Base-by-base conservation (phyloP, 2,797 vertebrate genomes). In the Muraenolepis orangiensis region DNA sequence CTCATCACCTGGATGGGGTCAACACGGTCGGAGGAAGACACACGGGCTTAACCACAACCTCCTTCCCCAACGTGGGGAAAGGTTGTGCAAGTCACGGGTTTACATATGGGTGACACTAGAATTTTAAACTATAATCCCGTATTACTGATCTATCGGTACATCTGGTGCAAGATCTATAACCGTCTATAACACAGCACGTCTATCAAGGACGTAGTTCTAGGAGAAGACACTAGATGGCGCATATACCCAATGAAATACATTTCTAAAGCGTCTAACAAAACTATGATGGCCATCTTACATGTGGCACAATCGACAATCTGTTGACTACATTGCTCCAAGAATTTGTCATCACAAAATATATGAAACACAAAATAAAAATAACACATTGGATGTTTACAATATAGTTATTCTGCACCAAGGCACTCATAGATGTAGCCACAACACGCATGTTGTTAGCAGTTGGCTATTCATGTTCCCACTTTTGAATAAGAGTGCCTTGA, bases 1-100 rank as follows among this genome's bases (percentile, higher is more conserved):
- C 96, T 98, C 94, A 98, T 96, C 86, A 98, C 96, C 97, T 99
- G 91, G 38, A 74, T 1, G 51, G 61, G 72, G n/a, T 3, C n/a
- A 10, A 75, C 66, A 86, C 13, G 76, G 61, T n/a, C 72, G 26
- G 67, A 80, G 71, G 72, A n/a, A 72, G 71, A 75, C 46, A 78
- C 31, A 26, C 34, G 67, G 67, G 3, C 32, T 64, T 10, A 74
- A 18, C 26, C 6, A 75, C 13, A 72, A 38, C 23, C 2, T 11
- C 77, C 32, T 16, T 13, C 7, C n/a, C 68, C 61, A 57, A 0
- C 66, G 57, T 38, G 74, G 76, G 42, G 46, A 71, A 74, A 38
- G 66, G 73, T 75, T 78, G 34, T 73, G 72, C 18, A 46, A 66
- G 81, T 34, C n/a, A 11, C 3, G 32, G 20, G 51, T 29, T 74